A percentile compares a stretch with the other conserved stretches of the same genome.
These are phyloP conservation scores for Catocala fraxini DNA, from an alignment of 2,888 invertebrate species.

Conservation along the genomic window DNA sequence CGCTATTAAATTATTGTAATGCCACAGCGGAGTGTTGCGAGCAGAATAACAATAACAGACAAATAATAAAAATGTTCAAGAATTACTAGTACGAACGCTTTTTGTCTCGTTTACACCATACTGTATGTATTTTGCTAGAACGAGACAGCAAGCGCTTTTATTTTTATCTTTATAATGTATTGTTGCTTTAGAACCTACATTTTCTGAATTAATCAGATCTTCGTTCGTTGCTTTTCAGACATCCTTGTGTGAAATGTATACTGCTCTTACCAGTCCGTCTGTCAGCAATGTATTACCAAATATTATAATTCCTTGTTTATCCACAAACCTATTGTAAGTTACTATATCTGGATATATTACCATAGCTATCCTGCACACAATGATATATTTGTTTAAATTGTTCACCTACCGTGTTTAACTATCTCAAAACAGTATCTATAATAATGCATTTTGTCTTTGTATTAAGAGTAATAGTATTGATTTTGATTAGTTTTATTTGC, in stretches of 20 bases:
- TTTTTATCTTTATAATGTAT: too few species aligned
- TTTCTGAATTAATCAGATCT: too few species aligned
- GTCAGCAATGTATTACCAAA: constrained; percentile 39
- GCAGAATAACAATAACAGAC: background rate
- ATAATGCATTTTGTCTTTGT: constrained; percentile 13
- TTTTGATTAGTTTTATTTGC: constrained; percentile 21
- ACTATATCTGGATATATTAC: constrained; percentile 24
- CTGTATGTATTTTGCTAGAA: too few species aligned
- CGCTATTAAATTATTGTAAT: constrained; percentile 48
- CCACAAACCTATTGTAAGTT: constrained; percentile 35
- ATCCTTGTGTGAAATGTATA: background rate
- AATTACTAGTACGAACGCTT: too few species aligned
- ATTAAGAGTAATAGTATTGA: constrained; percentile 1
- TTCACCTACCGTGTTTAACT: constrained; percentile 1
- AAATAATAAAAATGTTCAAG: too few species aligned
- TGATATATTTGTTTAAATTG: constrained; percentile 22
- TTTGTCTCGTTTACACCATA: too few species aligned
- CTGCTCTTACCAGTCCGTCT: background rate
- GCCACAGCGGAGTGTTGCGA: constrained; percentile 21
- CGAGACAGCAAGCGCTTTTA: too few species aligned
- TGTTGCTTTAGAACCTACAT: too few species aligned
- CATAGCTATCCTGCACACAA: constrained; percentile 28
- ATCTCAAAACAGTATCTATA: constrained; percentile 7
- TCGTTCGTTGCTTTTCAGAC: background rate
- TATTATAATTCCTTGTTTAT: constrained; percentile 29